Evolutionary conservation across 2,888 invertebrate genomes (phyloP).

Genomic region (Lithophane ornitopus): DNA sequence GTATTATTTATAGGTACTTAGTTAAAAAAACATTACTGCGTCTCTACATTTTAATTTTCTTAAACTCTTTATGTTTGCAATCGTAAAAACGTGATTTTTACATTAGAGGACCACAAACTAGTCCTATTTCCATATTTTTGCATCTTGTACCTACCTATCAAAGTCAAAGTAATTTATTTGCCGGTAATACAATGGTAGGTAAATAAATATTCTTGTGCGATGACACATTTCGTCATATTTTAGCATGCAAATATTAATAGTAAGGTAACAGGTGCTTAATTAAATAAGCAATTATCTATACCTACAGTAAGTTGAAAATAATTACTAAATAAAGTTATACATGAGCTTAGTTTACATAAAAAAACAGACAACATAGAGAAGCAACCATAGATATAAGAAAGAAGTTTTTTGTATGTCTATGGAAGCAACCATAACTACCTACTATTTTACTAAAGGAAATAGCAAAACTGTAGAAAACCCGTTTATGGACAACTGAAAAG

Average conservation of each 20-base stretch:
- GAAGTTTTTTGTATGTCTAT: no score
- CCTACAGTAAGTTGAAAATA: no score
- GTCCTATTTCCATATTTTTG: neutral
- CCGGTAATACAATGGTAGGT: no score
- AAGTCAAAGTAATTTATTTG: no score
- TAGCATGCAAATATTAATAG: no score
- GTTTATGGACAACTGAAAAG: neutral
- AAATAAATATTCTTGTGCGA: no score
- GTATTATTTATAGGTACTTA: neutral
- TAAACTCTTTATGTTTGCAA: neutral
- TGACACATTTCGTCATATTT: no score
- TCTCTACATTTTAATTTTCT: neutral
- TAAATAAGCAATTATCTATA: no score
- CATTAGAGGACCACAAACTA: neutral
- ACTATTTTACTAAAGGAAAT: neutral
- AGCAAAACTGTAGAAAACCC: neutral
- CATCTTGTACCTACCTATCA: neutral
- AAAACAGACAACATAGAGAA: neutral
- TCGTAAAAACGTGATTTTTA: neutral
- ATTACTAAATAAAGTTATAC: no score
- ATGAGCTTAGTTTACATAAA: no score
- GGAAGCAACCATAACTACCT: neutral
- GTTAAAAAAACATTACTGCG: neutral
- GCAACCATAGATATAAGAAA: no score
- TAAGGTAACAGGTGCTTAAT: no score